Evolutionary conservation across 1,140 invertebrate species (phyloP).

Genomic region (Diorhabda carinulata): DNA sequence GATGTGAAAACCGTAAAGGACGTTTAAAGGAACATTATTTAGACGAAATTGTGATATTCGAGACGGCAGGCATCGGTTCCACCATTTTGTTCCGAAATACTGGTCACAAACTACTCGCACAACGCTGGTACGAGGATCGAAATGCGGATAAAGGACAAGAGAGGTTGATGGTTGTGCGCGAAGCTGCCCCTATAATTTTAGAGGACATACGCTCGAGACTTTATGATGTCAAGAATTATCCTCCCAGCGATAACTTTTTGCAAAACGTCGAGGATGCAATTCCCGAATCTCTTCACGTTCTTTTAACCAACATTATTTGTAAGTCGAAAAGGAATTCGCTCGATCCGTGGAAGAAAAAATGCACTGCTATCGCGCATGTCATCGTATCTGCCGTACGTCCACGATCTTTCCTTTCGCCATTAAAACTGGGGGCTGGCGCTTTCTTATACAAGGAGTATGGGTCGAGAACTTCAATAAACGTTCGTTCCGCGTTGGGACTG

Average conservation of each 20-base stretch:
- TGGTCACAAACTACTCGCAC: slow-evolving; percentile 21
- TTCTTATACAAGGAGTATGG: too few relatives aligned
- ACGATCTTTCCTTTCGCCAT: too few relatives aligned
- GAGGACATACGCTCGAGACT: not conserved
- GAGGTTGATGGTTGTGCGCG: not conserved
- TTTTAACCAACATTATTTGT: not conserved
- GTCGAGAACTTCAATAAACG: too few relatives aligned
- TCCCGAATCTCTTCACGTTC: not conserved
- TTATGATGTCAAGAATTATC: not conserved
- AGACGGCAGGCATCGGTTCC: not conserved
- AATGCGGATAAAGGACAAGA: not conserved
- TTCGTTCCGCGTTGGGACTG: too few relatives aligned
- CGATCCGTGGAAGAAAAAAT: too few relatives aligned
- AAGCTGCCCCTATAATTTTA: not conserved
- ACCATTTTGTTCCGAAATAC: not conserved
- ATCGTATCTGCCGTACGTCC: too few relatives aligned
- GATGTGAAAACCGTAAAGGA: not conserved
- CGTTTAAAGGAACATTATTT: not conserved
- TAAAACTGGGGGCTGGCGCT: too few relatives aligned
- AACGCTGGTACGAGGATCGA: slow-evolving; percentile 23
- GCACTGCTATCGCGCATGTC: too few relatives aligned
- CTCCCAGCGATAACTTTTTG: not conserved
- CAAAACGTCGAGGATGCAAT: not conserved
- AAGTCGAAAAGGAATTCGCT: too few relatives aligned
- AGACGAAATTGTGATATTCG: not conserved